Conservation (phyloP, 2,888 invertebrate genomes). For the Cataglyphis altisquamis region DNA sequence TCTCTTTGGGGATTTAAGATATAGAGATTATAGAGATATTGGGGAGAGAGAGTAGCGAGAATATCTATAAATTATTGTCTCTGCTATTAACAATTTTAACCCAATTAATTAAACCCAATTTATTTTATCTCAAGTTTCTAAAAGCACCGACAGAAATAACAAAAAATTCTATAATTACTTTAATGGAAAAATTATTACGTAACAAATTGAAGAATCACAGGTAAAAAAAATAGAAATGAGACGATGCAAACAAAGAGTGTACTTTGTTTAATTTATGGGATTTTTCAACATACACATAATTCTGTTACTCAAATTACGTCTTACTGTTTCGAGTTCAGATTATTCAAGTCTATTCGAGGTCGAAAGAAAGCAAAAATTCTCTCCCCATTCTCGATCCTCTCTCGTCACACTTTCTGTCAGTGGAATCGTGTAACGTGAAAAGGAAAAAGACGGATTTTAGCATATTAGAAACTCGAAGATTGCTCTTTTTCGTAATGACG, state of each 20-base stretch:
- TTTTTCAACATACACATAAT: constrained; percentile 7
- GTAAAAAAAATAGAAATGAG: not conserved
- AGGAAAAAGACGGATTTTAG: constrained; percentile 60
- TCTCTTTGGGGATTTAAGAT: not conserved
- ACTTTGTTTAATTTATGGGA: not conserved
- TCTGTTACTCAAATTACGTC: constrained; percentile 33
- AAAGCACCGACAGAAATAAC: not conserved
- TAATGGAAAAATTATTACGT: not conserved
- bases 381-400: not conserved
- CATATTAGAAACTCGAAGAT: constrained; percentile 64
- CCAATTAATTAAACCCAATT: not conserved
- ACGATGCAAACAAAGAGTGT: not conserved
- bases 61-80: not conserved
- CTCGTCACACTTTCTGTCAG: constrained; percentile 28
- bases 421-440: not conserved
- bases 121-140: not conserved
- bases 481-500: constrained; percentile 63
- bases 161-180: not conserved
- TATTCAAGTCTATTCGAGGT: constrained; percentile 29
- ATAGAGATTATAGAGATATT: not conserved
- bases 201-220: not conserved
- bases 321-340: constrained; percentile 19
- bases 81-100: not conserved
- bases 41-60: not conserved
- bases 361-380: constrained; percentile 15